These are phyloP conservation scores for Falco cherrug DNA, from an alignment of 2,797 vertebrate species.

Conservation along the genomic window DNA sequence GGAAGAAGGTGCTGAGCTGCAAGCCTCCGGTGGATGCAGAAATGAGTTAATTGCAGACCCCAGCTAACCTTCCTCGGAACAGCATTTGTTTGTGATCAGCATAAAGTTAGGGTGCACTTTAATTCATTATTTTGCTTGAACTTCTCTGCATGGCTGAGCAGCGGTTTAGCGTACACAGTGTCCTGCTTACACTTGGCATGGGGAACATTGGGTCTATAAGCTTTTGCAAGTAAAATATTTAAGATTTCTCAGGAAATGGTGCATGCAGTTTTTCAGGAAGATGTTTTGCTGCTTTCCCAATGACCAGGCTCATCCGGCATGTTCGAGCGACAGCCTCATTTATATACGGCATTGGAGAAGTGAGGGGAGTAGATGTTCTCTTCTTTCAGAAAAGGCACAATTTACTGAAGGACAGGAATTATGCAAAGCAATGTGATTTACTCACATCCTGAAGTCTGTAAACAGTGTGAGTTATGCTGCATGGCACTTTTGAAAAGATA, in stretches of 20 bases:
- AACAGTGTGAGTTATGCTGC: slow-evolving; percentile 21
- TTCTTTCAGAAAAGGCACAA: background rate
- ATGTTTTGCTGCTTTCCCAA: background rate
- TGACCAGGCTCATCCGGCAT: background rate
- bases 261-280: slow-evolving; percentile 19
- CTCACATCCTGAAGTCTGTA: background rate
- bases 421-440: background rate
- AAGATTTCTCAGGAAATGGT: slow-evolving; percentile 25
- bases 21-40: background rate
- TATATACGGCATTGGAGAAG: background rate
- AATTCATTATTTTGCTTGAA: background rate
- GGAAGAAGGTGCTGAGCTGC: accelerated
- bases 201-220: background rate
- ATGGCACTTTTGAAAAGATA: background rate
- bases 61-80: background rate
- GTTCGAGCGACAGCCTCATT: background rate
- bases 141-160: background rate
- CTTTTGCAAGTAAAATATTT: slow-evolving; percentile 45
- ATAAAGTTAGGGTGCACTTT: background rate
- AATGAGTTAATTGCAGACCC: slow-evolving; percentile 12
- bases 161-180: background rate
- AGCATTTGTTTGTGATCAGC: background rate
- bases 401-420: slow-evolving; percentile 5
- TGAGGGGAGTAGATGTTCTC: background rate
- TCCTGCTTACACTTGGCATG: background rate